Conservation (phyloP, 2,888 invertebrate genomes). For the Watsonalla binaria region DNA sequence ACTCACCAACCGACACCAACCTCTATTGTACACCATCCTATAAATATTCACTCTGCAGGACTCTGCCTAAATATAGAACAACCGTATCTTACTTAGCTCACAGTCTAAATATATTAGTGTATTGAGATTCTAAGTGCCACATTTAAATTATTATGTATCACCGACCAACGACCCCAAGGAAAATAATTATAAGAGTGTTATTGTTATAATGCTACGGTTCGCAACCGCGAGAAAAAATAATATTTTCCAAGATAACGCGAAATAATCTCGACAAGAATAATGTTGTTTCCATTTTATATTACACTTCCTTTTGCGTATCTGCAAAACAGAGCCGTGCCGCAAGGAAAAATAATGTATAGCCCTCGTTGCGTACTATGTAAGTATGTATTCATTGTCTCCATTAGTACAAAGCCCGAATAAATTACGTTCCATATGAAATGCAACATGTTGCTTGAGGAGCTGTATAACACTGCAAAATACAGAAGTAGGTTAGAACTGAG, state of each 20-base stretch:
- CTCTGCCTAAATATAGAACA: too few species aligned
- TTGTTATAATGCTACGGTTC: slow-evolving; percentile 17
- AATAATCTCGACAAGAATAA: slow-evolving; percentile 38
- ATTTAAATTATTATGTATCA: background rate
- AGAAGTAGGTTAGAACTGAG: background rate
- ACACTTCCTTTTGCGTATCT: slow-evolving; percentile 21
- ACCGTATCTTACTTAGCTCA: too few species aligned
- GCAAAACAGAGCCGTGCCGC: slow-evolving; percentile 9
- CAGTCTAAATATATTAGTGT: too few species aligned
- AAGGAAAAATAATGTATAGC: slow-evolving; percentile 16
- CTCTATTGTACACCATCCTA: slow-evolving; percentile 32
- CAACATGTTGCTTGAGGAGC: background rate
- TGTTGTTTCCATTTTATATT: slow-evolving; percentile 39
- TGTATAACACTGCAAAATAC: background rate
- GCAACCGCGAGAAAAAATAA: slow-evolving; percentile 27
- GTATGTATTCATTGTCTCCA: background rate
- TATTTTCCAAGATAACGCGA: slow-evolving; percentile 29
- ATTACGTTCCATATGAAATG: background rate
- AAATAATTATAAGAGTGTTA: slow-evolving; percentile 6
- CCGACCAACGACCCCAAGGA: background rate
- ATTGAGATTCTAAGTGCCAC: too few species aligned
- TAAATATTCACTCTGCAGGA: slow-evolving; percentile 25
- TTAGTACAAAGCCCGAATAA: background rate
- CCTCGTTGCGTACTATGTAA: background rate
- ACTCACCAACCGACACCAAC: slow-evolving; percentile 61